Base-by-base conservation (phyloP, 2,888 invertebrate genomes). In the Pocota personata region DNA sequence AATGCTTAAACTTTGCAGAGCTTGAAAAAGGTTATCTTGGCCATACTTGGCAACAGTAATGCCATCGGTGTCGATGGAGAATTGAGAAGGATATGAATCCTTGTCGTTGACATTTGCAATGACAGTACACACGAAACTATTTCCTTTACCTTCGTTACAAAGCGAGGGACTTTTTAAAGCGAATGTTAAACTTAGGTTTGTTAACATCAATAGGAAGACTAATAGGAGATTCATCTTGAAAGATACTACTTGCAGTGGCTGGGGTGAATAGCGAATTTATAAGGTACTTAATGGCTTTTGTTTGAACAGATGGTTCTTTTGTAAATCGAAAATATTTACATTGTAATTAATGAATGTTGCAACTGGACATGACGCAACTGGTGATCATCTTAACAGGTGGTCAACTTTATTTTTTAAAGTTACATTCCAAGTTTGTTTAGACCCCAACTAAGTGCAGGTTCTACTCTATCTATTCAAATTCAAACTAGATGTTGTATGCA, bases 301-400 rank as follows among this genome's bases (percentile, higher is more conserved):
- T 71, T 71, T 71, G 46, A 14, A n/a, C 71, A 71, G 40, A 3
- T 71, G 57, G 40, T 14, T 4, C 14, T 6, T 4, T 40, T 40
- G 37, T 1, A 12, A 37, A 12, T 37, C 12, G 40, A 40, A 40
- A 40, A 40, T 40, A 40, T 40, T 40, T 40, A 5, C 37, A 12
- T 14, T 12, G 32, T 12, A 40, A 40, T 40, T 40, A 40, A 5
- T 40, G 5, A 14, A 40, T 14, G 2, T 40, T 40, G 14, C 40
- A 14, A 14, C n/a, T 40, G n/a, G 40, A 40, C 40, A 40, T 40
- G 14, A 40, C 14, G 40, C 40, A 40, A n/a, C n/a, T n/a, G n/a
- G n/a, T n/a, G n/a, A n/a, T 40, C 14, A 14, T 40, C 2, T 40
- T 0, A 14, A 40, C 14, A 40, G n/a, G 14, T 40, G 40, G 40